These are phyloP conservation scores for Drosophila affinis DNA, from an alignment of 2,888 invertebrate genomes.

Conservation along the genomic window DNA sequence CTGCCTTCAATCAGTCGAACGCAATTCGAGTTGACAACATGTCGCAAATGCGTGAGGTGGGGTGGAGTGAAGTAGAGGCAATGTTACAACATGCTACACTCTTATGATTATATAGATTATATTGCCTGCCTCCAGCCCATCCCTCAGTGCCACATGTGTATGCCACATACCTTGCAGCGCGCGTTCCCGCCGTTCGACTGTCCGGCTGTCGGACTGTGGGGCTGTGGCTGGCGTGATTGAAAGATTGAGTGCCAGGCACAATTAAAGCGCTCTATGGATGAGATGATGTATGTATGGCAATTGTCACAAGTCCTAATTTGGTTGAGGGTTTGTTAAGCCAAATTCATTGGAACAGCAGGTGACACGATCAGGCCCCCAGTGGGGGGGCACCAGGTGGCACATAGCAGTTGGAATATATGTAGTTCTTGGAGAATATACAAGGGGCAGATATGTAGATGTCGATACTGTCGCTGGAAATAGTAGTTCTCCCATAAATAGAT, in stretches of 20 bases:
- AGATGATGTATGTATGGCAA: constrained; percentile 65
- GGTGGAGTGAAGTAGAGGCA: constrained; percentile 10
- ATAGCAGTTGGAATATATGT: neutral
- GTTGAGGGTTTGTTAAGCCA: constrained; percentile 48
- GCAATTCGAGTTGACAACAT: constrained; percentile 83
- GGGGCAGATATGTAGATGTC: too few species aligned
- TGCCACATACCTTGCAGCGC: constrained; percentile 47
- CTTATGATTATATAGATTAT: constrained; percentile 77
- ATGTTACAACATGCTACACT: constrained; percentile 70
- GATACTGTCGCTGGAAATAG: too few species aligned
- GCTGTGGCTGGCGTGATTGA: constrained; percentile 71
- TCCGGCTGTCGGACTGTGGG: neutral
- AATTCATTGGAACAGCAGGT: constrained; percentile 58
- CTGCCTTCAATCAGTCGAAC: constrained; percentile 80
- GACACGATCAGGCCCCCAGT: neutral
- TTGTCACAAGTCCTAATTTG: constrained; percentile 74
- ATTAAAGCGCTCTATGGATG: constrained; percentile 71
- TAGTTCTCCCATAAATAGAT: too few species aligned
- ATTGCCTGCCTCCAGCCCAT: constrained; percentile 47
- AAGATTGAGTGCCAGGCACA: constrained; percentile 82
- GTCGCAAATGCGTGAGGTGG: constrained; percentile 75
- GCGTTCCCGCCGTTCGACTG: neutral
- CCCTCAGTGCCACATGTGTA: constrained; percentile 38
- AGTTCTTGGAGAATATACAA: neutral
- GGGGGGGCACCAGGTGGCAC: constrained; percentile 6